Base-by-base conservation (phyloP, 2,888 invertebrate species). In the Eretmocerus hayati region DNA sequence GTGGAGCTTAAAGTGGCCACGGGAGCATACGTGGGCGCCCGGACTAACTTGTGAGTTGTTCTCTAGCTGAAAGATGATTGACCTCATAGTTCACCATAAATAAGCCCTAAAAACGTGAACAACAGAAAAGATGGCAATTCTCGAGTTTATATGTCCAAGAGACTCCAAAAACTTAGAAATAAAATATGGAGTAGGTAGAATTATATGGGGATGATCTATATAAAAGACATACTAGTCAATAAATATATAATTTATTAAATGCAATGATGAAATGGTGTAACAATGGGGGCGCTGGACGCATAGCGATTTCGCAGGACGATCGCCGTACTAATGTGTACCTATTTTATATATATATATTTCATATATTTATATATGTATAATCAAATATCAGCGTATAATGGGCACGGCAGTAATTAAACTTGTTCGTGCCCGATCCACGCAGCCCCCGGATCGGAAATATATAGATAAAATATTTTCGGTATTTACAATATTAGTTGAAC, bases 171-270 rank as follows among this genome's bases (percentile, higher is more conserved):
- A 30, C 13, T 9, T 30, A 30, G 8, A 30, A 9, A 16, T 35
- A 35, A n/a, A n/a, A n/a, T n/a, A n/a, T n/a, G n/a, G n/a, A n/a
- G n/a, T n/a, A n/a, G n/a, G n/a, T n/a, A n/a, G n/a, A n/a, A n/a
- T n/a, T n/a, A n/a, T n/a, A n/a, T n/a, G n/a, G n/a, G n/a, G n/a
- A n/a, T n/a, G n/a, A n/a, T n/a, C n/a, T 35, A 50, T 41, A 54
- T 45, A 47, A 50, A 53, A 55, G 38, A 42, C 49, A 56, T 61
- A 56, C 61, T 56, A 60, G 59, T 70, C 69, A 69, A 71, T 71
- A 71, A 71, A 71, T 71, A 70, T 71, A 71, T 71, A 69, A 71
- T 71, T 71, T 71, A 71, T 71, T 71, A 71, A 70, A 71, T 71
- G 70, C 70, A 71, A 69, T 71, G 70, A 70, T 67, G 69, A 70